Conservation (phyloP, 2,888 invertebrate genomes). For the Zygaena filipendulae region DNA sequence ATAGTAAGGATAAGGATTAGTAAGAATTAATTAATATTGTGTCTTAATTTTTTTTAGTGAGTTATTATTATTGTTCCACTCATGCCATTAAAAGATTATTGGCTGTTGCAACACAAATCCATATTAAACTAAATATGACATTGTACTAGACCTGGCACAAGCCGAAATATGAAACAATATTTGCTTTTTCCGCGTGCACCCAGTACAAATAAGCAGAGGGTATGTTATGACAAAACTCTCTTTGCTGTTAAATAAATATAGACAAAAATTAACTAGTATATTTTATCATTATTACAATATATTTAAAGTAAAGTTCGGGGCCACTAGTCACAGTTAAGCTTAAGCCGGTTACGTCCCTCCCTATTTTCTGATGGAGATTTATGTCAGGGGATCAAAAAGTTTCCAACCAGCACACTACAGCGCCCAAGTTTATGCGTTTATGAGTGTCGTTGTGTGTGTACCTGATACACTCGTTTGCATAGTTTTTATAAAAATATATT, state of each 20-base stretch:
- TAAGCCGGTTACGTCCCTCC: constrained; percentile 67
- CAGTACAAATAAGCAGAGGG: constrained; percentile 31
- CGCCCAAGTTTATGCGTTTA: constrained; percentile 22
- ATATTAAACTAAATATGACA: too few relatives aligned
- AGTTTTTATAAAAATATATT: too few relatives aligned
- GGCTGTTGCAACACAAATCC: constrained; percentile 43
- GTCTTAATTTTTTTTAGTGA: too few relatives aligned
- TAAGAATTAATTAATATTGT: too few relatives aligned
- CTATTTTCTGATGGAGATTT: constrained; percentile 69
- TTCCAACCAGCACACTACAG: constrained; percentile 46
- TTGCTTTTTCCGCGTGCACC: constrained; percentile 34
- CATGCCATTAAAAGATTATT: too few relatives aligned
- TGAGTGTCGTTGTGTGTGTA: constrained; percentile 19
- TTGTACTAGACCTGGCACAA: too few relatives aligned
- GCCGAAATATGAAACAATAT: constrained; percentile 58
- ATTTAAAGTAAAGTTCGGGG: constrained; percentile 59
- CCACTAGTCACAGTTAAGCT: constrained; percentile 65
- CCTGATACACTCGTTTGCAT: constrained; percentile 16
- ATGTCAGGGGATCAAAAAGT: constrained; percentile 68
- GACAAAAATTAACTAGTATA: constrained; percentile 55
- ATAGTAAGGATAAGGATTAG: too few relatives aligned
- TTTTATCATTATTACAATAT: constrained; percentile 66
- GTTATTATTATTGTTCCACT: too few relatives aligned
- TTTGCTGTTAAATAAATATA: constrained; percentile 53
- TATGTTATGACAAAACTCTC: constrained; percentile 49